Conservation (phyloP, 2,888 invertebrate genomes). For the Hirtodrosophila histrioides region DNA sequence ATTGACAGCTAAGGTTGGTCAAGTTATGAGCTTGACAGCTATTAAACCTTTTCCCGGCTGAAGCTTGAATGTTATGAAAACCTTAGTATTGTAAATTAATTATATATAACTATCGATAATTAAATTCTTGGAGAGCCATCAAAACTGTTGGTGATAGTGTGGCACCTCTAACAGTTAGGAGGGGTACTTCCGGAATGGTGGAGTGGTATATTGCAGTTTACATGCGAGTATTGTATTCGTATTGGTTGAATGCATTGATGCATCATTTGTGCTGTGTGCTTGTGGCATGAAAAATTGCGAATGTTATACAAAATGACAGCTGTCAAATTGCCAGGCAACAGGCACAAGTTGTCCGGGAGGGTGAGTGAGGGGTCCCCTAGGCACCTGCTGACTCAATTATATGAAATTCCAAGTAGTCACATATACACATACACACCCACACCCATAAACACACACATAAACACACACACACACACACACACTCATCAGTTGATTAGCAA, state of each 20-base stretch:
- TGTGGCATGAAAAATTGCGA: slow-evolving; percentile 41
- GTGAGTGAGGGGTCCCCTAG: slow-evolving; percentile 8
- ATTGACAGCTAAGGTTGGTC: too few relatives aligned
- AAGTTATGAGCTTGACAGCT: too few relatives aligned
- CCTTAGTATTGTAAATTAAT: too few relatives aligned
- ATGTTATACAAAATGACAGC: slow-evolving; percentile 42
- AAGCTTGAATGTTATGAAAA: too few relatives aligned
- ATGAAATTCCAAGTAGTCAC: slow-evolving; percentile 17
- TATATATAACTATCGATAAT: too few relatives aligned
- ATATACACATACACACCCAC: not conserved
- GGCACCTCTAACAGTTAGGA: not conserved
- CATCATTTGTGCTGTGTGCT: slow-evolving; percentile 12
- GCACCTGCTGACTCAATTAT: slow-evolving; percentile 29
- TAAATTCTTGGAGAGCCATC: too few relatives aligned
- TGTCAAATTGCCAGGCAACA: slow-evolving; percentile 35
- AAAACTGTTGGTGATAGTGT: not conserved
- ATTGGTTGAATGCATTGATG: slow-evolving; percentile 29
- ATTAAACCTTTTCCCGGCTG: too few relatives aligned
- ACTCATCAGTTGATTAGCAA: slow-evolving; percentile 46
- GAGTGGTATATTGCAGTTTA: not conserved
- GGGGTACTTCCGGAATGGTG: not conserved
- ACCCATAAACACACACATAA: not conserved
- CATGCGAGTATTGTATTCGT: slow-evolving; percentile 32
- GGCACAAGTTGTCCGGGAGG: slow-evolving; percentile 1
- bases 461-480: not conserved